A percentile compares a stretch with the other conserved stretches of the same genome.
Evolutionary conservation across 1,140 invertebrate genomes (phyloP).

Genomic region (Pseudoatta argentina): DNA sequence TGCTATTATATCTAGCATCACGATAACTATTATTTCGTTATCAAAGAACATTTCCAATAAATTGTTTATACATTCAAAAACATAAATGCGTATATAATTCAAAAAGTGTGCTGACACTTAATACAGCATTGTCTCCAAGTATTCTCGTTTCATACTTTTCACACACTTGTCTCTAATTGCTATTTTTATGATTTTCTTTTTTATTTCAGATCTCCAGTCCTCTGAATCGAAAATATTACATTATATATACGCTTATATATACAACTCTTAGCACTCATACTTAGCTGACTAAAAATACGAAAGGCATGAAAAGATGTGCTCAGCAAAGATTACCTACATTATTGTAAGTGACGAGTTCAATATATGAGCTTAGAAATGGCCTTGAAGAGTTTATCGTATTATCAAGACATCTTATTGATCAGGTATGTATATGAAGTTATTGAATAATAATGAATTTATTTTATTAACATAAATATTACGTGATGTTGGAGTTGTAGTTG

Average conservation of each 20-base stretch:
- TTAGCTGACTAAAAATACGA: not conserved
- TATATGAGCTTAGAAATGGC: conserved; percentile 41
- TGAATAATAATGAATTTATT: not conserved
- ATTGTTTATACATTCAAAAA: not conserved
- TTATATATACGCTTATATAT: not conserved
- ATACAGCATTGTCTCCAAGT: not conserved
- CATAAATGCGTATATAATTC: not conserved
- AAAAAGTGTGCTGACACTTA: not conserved
- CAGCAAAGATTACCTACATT: not conserved
- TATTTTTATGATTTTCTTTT: not conserved
- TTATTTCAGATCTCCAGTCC: conserved; percentile 24
- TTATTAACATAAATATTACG: not conserved
- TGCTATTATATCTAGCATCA: not conserved
- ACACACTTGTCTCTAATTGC: not conserved
- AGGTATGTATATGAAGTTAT: conserved; percentile 14
- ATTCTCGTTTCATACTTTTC: not conserved
- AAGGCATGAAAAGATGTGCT: not conserved
- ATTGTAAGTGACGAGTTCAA: not conserved
- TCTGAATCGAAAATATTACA: not conserved
- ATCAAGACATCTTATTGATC: not conserved
- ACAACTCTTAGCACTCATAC: not conserved
- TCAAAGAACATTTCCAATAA: not conserved
- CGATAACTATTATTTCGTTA: not conserved
- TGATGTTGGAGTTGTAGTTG: too few relatives aligned
- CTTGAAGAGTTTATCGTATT: conserved; percentile 19